These are phyloP conservation scores for Sinonovacula constricta DNA, from an alignment of 1,140 invertebrate genomes.

Conservation along the genomic window DNA sequence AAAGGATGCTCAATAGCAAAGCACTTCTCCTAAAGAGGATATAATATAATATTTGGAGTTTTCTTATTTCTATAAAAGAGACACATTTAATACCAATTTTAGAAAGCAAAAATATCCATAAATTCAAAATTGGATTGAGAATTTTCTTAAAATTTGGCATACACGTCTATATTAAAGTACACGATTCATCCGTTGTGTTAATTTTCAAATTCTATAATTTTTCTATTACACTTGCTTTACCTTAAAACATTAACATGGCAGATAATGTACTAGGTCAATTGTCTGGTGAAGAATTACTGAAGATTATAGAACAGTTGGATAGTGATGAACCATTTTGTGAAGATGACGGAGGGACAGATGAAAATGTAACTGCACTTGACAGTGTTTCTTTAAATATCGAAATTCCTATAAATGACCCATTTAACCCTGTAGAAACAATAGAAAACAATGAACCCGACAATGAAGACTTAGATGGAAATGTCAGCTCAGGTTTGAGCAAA, in stretches of 20 bases:
- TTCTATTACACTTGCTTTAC: no score
- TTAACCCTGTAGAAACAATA: not conserved
- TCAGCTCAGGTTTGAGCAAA: not conserved
- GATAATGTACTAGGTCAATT: not conserved
- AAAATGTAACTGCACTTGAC: not conserved
- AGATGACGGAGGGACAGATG: not conserved
- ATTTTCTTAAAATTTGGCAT: no score
- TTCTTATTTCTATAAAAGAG: no score
- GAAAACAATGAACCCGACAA: not conserved
- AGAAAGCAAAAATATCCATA: no score
- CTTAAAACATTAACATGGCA: not conserved
- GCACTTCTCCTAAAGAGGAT: no score
- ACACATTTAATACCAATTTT: no score
- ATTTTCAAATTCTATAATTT: no score
- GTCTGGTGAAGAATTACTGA: not conserved
- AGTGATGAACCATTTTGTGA: not conserved
- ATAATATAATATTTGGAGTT: no score
- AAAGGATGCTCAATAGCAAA: no score
- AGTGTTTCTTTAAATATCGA: not conserved
- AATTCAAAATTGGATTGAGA: no score
- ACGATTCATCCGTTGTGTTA: no score
- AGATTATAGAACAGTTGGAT: not conserved
- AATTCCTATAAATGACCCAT: not conserved
- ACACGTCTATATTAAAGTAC: no score
- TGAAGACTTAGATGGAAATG: not conserved